These are phyloP conservation scores for Cervus canadensis DNA, from an alignment of 2,113 vertebrate species.

Conservation along the genomic window DNA sequence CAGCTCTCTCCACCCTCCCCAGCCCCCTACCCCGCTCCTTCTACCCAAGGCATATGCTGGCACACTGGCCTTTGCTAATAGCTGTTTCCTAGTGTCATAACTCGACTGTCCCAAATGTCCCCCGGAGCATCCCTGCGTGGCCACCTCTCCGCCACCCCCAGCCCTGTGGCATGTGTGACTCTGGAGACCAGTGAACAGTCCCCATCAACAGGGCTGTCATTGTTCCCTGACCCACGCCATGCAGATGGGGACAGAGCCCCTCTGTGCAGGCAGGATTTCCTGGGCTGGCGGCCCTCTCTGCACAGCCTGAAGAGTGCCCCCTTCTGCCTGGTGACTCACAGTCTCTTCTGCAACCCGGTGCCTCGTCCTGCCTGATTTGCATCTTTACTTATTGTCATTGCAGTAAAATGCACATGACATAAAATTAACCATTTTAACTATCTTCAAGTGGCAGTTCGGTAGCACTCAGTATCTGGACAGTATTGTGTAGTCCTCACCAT, in stretches of 20 bases:
- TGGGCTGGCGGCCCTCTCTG: neutral
- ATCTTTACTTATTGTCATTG: neutral
- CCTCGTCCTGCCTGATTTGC: neutral
- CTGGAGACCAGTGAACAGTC: slow-evolving; percentile 19
- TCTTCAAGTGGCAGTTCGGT: neutral
- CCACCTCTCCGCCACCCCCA: neutral
- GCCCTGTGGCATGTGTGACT: neutral
- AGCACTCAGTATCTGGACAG: neutral
- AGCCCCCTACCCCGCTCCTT: rapidly evolving
- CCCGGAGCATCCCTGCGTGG: neutral
- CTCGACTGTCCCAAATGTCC: neutral
- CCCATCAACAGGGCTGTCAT: slow-evolving; percentile 45
- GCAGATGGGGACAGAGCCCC: slow-evolving; percentile 50
- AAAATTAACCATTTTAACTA: neutral
- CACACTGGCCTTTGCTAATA: neutral
- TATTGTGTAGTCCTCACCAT: neutral
- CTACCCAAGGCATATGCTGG: neutral
- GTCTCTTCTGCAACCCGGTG: neutral
- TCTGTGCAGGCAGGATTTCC: slow-evolving; percentile 62
- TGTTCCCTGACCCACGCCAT: neutral
- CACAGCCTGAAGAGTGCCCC: neutral
- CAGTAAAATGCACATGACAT: neutral
- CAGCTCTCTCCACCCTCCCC: neutral
- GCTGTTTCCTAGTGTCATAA: neutral
- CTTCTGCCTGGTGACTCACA: neutral